Percentiles rank a stretch among this genome's conserved stretches.
Conservation (phyloP, 2,888 invertebrate species). For the Parapristionchus giblindavisi region DNA sequence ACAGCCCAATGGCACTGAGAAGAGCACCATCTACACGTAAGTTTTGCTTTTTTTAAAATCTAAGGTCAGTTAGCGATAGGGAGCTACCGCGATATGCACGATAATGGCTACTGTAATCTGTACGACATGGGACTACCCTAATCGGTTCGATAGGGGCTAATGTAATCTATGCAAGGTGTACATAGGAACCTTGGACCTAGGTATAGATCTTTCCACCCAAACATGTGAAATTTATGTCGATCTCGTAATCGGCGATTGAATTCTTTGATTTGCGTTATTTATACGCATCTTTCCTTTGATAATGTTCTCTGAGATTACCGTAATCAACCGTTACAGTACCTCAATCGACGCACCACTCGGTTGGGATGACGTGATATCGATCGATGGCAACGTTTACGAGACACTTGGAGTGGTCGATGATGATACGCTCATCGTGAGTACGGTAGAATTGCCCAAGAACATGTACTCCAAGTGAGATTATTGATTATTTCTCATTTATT, state of each 20-base stretch:
- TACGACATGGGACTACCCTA: too few relatives aligned
- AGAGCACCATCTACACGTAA: slow-evolving; percentile 39
- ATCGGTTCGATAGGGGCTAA: too few relatives aligned
- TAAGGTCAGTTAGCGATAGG: neutral
- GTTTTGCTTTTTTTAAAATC: neutral
- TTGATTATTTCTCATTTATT: neutral
- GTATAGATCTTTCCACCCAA: too few relatives aligned
- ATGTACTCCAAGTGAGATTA: slow-evolving; percentile 59
- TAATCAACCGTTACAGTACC: slow-evolving; percentile 50
- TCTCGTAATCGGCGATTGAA: too few relatives aligned
- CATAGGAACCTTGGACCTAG: too few relatives aligned
- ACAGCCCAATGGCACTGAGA: slow-evolving; percentile 46
- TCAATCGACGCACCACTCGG: slow-evolving; percentile 63
- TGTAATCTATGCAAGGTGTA: too few relatives aligned
- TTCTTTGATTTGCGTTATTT: too few relatives aligned
- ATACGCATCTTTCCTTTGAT: too few relatives aligned
- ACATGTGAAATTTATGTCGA: too few relatives aligned
- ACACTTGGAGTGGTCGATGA: slow-evolving; percentile 58
- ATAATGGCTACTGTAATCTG: too few relatives aligned
- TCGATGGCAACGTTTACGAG: slow-evolving; percentile 41
- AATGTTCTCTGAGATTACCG: too few relatives aligned
- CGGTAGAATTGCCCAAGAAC: slow-evolving; percentile 56
- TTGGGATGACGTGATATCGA: slow-evolving; percentile 59
- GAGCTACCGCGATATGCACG: too few relatives aligned
- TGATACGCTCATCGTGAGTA: slow-evolving; percentile 56